Evolutionary conservation across 1,140 invertebrate genomes (phyloP), one percentile per base, ranked within the genome.

Genomic region (Aphelenchoides fujianensis): DNA sequence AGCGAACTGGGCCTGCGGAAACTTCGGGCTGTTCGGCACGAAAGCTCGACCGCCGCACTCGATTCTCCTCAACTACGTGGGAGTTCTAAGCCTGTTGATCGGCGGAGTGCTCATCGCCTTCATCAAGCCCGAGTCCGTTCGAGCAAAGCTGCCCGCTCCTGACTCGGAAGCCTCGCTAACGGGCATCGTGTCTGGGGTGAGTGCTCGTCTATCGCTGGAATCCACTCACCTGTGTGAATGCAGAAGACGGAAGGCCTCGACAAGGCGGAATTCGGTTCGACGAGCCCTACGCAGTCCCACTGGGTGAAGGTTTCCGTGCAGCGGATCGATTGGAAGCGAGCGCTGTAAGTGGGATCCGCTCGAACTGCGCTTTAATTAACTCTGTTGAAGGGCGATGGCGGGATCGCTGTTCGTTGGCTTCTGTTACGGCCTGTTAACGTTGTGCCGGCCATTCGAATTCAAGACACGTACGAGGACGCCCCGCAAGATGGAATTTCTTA

Each of bases 401-500:
- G 16, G 16, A 12, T 12, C 63, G 2, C 31, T 66, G 31, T 12
- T 66, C 7, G 16, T 48, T 36, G 63, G 63, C 9, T 66, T 66
- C 36, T 66, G 37, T 37, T 66, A 66, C 32, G 63, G 63, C 16
- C 36, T 19, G n/a, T n/a, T 23, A 35, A 66, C 31, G 63, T 66
- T 1, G 31, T 30, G 9, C 63, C 63, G 23, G 63, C 53, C 0
- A 37, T 66, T 66, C 12, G 16, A 27, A 16, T 34, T 1, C 63
- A 66, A 66, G 63, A 66, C 63, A 34, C 23, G 27, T 12, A 27
- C 0, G 32, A 66, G 53, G 63, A 35, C 16, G 63, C 63, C n/a
- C 63, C 63, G 16, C 63, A 66, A 37, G 34, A 66, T 37, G 63
- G 63, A 23, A 2, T 34, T 1, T 34, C 28, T 16, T 66, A 66